phyloP scores from a whole-genome alignment of 64 coral and sea anemone genomes.

The Catalaphyllia jardinei region DNA sequence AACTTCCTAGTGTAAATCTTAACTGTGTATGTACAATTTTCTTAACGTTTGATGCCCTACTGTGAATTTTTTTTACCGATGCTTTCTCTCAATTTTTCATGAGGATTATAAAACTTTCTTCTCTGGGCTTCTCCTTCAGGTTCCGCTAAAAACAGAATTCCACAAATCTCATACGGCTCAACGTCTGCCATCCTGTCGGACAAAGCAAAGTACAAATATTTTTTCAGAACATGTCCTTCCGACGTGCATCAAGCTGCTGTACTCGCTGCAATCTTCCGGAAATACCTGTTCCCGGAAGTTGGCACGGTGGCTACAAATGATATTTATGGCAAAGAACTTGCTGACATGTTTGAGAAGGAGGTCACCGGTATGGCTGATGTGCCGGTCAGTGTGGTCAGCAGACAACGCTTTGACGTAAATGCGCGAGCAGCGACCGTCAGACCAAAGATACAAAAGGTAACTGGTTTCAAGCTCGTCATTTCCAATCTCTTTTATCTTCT shows the following conservation, averaged over 20 bases:
- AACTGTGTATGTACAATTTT: no score
- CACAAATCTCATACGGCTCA: constrained; percentile 91
- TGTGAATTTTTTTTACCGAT: no score
- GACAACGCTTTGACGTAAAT: constrained; percentile 76
- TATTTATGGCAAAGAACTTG: constrained; percentile 70
- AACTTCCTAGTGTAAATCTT: no score
- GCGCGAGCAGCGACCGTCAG: constrained; percentile 72
- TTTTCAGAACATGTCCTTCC: constrained; percentile 87
- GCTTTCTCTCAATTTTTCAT: no score
- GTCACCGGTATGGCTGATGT: constrained; percentile 74
- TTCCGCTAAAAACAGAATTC: constrained; percentile 60
- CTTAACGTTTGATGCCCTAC: no score
- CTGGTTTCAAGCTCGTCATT: neutral
- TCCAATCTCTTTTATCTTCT: neutral
- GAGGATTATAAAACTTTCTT: neutral
- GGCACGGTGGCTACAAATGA: constrained; percentile 87
- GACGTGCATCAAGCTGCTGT: constrained; percentile 86
- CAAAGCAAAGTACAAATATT: constrained; percentile 88
- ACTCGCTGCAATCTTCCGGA: constrained; percentile 70
- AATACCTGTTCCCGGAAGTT: constrained; percentile 81
- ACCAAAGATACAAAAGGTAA: constrained; percentile 89
- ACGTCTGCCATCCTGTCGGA: constrained; percentile 82
- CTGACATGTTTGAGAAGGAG: constrained; percentile 77
- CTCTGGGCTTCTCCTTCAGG: constrained; percentile 30
- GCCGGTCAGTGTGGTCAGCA: constrained; percentile 84